phyloP scores from a whole-genome alignment of 2,888 invertebrate genomes.

The Agrochola litura region DNA sequence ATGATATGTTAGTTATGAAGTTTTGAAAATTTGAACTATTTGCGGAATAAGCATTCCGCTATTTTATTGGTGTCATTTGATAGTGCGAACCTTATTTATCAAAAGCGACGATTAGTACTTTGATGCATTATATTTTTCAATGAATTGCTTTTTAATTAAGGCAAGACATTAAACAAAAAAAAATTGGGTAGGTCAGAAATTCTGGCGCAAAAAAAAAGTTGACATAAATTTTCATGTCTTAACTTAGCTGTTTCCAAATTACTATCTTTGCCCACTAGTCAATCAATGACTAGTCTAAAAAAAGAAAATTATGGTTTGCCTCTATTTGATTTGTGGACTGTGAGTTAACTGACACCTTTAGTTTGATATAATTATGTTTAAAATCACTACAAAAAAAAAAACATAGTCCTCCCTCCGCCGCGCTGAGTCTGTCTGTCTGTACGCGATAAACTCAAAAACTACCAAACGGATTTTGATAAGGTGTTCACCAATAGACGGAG shows the following conservation, averaged over 20 bases:
- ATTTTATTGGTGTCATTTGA: not conserved
- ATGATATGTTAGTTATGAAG: not conserved
- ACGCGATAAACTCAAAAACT: no score
- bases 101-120: not conserved
- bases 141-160: not conserved
- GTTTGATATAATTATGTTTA: no score
- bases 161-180: not conserved
- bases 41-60: not conserved
- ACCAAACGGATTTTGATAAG: no score
- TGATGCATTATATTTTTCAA: not conserved
- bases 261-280: no score
- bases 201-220: not conserved
- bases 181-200: not conserved
- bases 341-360: no score
- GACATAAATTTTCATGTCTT: no score
- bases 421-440: no score
- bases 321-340: not conserved
- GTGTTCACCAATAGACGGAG: no score
- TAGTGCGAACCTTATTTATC: not conserved
- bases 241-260: no score
- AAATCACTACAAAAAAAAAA: no score
- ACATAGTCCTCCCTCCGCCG: no score
- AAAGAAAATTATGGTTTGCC: not conserved
- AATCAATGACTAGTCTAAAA: not conserved
- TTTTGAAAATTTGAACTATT: not conserved